Conservation (phyloP, 2,797 vertebrate species). For the Sebastolobus alascanus region DNA sequence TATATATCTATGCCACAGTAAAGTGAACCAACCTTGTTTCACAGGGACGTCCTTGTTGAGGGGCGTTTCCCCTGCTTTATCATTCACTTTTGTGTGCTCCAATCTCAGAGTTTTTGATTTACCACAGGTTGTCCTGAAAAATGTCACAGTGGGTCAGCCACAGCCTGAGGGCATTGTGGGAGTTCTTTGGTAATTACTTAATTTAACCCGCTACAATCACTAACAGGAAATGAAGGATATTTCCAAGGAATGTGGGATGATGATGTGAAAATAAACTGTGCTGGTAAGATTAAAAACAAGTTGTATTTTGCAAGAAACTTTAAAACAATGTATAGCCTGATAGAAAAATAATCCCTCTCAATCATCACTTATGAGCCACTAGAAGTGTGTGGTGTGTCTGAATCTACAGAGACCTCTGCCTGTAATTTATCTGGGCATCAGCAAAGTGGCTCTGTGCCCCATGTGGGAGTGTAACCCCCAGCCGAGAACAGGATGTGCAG, state of each 20-base stretch:
- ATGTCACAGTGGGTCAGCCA: conserved; percentile 29
- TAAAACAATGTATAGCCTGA: too few relatives aligned
- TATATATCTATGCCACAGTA: not conserved
- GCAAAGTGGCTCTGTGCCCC: too few relatives aligned
- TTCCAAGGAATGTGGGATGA: not conserved
- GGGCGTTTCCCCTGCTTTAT: not conserved
- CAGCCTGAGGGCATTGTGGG: not conserved
- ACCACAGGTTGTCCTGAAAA: conserved; percentile 77
- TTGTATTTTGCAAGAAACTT: not conserved
- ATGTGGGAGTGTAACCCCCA: too few relatives aligned
- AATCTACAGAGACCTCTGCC: too few relatives aligned
- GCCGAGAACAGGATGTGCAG: too few relatives aligned
- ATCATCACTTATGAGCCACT: too few relatives aligned
- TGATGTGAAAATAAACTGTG: not conserved
- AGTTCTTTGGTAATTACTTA: not conserved
- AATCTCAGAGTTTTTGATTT: conserved; percentile 14
- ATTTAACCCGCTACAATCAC: not conserved
- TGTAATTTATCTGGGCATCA: too few relatives aligned
- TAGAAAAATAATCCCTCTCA: too few relatives aligned
- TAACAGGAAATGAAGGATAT: conserved; percentile 5
- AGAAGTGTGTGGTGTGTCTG: too few relatives aligned
- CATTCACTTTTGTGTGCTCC: conserved; percentile 18
- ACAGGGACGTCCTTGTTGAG: not conserved
- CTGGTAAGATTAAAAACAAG: not conserved
- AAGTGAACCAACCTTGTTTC: conserved; percentile 57